A percentile compares a stretch with the other conserved stretches of the same genome.
Evolutionary conservation across 2,888 invertebrate species (phyloP).

Genomic region (Lycaena phlaeas): DNA sequence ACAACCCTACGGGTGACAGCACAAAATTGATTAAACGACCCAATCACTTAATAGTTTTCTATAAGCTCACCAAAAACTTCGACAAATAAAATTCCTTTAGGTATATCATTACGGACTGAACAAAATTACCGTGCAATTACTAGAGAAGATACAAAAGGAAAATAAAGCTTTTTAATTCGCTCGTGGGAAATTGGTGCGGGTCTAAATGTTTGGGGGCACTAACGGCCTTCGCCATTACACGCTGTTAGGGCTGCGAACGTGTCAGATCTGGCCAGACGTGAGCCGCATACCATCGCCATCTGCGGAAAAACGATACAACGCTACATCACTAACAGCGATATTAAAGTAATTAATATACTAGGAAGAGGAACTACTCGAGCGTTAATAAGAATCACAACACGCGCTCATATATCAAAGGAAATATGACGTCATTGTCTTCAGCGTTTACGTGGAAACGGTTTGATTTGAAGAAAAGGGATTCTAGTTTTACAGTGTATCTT

Average conservation of each 20-base stretch:
- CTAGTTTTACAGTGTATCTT: too few relatives aligned
- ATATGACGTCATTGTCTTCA: too few relatives aligned
- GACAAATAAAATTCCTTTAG: too few relatives aligned
- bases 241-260: constrained; percentile 58
- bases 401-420: too few relatives aligned
- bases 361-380: too few relatives aligned
- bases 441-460: too few relatives aligned
- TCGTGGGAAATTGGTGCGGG: constrained; percentile 40
- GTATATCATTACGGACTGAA: constrained; percentile 3
- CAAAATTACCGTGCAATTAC: constrained; percentile 15
- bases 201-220: constrained; percentile 47
- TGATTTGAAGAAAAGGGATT: too few relatives aligned
- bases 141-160: constrained; percentile 19
- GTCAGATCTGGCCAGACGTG: constrained; percentile 58
- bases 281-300: constrained; percentile 30
- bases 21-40: too few relatives aligned
- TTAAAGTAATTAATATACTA: background rate
- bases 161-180: constrained; percentile 62
- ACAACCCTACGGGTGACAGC: too few relatives aligned
- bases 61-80: too few relatives aligned
- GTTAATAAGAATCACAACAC: too few relatives aligned
- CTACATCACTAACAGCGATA: constrained; percentile 8
- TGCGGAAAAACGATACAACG: constrained; percentile 9
- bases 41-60: too few relatives aligned
- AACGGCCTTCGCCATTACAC: constrained; percentile 53